These are phyloP conservation scores for Iphiclides podalirius DNA, from an alignment of 2,888 invertebrate species.

Conservation along the genomic window DNA sequence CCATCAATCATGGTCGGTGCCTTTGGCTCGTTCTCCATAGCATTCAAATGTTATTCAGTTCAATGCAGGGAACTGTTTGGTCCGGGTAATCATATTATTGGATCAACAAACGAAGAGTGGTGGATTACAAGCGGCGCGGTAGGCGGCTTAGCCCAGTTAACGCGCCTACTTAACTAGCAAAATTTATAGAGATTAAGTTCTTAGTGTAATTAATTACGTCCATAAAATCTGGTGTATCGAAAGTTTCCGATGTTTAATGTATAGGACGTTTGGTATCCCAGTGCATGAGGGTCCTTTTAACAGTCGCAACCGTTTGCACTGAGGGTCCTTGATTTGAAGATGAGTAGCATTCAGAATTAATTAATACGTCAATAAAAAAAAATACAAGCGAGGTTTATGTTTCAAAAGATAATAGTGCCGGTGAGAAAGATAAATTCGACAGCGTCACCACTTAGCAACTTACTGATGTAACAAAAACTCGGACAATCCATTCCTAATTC, in stretches of 20 bases:
- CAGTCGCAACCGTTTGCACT: no score
- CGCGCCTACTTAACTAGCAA: background rate
- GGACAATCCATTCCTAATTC: slow-evolving; percentile 1
- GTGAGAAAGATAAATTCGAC: no score
- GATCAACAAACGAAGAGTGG: background rate
- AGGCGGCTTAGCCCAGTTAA: background rate
- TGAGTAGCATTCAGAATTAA: no score
- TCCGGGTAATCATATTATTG: background rate
- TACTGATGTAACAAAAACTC: background rate
- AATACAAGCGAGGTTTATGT: no score
- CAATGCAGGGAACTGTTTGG: background rate
- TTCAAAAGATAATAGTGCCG: no score
- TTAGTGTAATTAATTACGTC: no score
- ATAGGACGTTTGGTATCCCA: no score
- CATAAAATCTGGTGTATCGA: no score
- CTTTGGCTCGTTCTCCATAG: background rate
- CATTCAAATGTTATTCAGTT: background rate
- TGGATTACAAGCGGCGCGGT: background rate
- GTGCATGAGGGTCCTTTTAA: no score
- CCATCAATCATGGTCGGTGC: background rate
- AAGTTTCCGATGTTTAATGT: no score
- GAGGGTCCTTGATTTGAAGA: no score
- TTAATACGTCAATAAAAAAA: no score
- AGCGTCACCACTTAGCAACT: background rate
- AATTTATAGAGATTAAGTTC: background rate